Evolutionary conservation across 1,140 invertebrate species (phyloP).

Genomic region (Drosophila obscura): DNA sequence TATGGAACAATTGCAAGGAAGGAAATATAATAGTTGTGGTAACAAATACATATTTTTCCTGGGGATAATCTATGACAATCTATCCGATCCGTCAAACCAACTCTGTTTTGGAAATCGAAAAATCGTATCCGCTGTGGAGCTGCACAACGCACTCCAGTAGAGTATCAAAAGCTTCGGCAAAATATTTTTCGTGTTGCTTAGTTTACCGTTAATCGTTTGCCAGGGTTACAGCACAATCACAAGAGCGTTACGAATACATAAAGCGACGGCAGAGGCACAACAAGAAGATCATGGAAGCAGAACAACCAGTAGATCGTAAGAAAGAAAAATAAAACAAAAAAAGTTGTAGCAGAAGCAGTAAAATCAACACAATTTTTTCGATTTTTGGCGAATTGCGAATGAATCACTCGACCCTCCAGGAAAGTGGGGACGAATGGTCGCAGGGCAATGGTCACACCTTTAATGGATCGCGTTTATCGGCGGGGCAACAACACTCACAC

Average conservation of each 20-base stretch:
- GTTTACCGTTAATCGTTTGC: slow-evolving; percentile 72
- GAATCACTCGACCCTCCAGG: slow-evolving; percentile 32
- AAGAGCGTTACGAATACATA: slow-evolving; percentile 36
- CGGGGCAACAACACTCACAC: slow-evolving; percentile 1
- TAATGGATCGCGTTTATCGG: slow-evolving; percentile 26
- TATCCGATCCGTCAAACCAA: too few relatives aligned
- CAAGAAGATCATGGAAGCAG: slow-evolving; percentile 12
- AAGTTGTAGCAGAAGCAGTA: too few relatives aligned
- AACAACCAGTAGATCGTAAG: too few relatives aligned
- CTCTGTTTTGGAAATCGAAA: too few relatives aligned
- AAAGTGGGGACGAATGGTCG: slow-evolving; percentile 19
- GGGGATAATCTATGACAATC: too few relatives aligned
- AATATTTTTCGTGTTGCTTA: slow-evolving; percentile 20
- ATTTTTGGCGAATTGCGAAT: slow-evolving; percentile 31
- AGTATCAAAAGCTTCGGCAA: too few relatives aligned
- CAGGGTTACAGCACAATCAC: slow-evolving; percentile 61
- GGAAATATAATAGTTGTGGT: too few relatives aligned
- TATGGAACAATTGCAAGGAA: too few relatives aligned
- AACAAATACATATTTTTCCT: too few relatives aligned
- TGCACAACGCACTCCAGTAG: not conserved
- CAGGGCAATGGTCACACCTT: slow-evolving; percentile 43
- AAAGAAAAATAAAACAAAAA: too few relatives aligned
- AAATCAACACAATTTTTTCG: not conserved
- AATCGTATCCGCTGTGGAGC: slow-evolving; percentile 11
- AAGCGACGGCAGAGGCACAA: slow-evolving; percentile 12